A percentile compares a stretch with the other conserved stretches of the same genome.
phyloP scores from a whole-genome alignment of 1,140 invertebrate genomes.

The Drosophila varians region DNA sequence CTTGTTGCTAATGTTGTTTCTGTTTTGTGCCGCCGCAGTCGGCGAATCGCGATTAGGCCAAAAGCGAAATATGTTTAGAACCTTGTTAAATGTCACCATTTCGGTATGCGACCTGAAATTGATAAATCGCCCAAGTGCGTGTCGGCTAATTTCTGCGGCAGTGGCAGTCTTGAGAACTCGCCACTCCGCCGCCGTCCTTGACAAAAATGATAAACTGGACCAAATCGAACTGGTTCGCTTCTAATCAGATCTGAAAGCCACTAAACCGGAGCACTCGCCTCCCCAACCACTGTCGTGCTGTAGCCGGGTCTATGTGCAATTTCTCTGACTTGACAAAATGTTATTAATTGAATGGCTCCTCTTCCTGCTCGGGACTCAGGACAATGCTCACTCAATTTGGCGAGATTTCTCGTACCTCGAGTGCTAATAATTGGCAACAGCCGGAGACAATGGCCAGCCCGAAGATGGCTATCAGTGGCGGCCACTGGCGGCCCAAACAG shows the following conservation, averaged over 20 bases:
- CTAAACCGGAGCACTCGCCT: conserved; percentile 27
- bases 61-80: conserved; percentile 71
- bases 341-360: conserved; percentile 66
- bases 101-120: conserved; percentile 75
- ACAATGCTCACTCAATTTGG: conserved; percentile 58
- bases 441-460: conserved; percentile 61
- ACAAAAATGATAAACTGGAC: conserved; percentile 44
- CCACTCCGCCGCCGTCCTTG: conserved; percentile 60
- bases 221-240: conserved; percentile 34
- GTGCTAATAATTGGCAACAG: conserved; percentile 74
- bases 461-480: conserved; percentile 53
- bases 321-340: conserved; percentile 74
- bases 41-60: conserved; percentile 62
- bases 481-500: background rate
- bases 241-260: conserved; percentile 21
- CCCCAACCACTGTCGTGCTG: background rate
- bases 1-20: conserved; percentile 15
- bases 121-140: conserved; percentile 77
- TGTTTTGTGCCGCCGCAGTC: conserved; percentile 23
- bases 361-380: conserved; percentile 26
- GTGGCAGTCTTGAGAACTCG: conserved; percentile 57
- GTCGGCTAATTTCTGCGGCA: conserved; percentile 56
- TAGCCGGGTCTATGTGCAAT: conserved; percentile 52
- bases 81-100: conserved; percentile 78
- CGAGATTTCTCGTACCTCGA: conserved; percentile 53